Base-by-base conservation (phyloP, 2,113 vertebrate genomes). In the Silurus glanis region DNA sequence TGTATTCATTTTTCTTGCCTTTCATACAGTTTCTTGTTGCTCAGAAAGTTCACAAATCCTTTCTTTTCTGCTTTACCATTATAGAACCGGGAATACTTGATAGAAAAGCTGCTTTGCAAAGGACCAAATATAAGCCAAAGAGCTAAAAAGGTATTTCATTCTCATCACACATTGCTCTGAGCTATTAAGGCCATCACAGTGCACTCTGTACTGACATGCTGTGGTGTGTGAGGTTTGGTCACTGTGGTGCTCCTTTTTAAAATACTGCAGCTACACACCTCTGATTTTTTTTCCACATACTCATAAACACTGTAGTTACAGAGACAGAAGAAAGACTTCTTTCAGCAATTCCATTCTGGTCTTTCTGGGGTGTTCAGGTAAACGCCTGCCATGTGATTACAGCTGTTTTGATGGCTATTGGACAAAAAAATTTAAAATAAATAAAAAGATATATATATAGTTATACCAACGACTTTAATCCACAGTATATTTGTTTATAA, bases 31-130 rank as follows among this genome's bases (percentile, higher is more conserved):
- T 81, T 62, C 78, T 81, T 81, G 51, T 75, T 49, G 19, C 25
- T 59, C 47, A 83, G 87, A 75, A 74, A 55, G 14, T 66, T 84
- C 80, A n/a, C 37, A 83, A 76, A 82, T 28, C 88, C 83, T 82
- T 3, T 84, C 23, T 74, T 49, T 28, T 82, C 76, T 83, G 12
- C 84, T 86, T 95, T 93, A 93, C 13, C 95, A 91, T 95, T 95
- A 28, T 96, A 98, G 98, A 99, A 97, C 91, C 97, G 96, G 96
- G 98, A 99, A 90, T 97, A 97, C 94, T 93, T 99, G 94, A 96
- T 97, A 83, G 98, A 99, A 93, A 99, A 96, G 89, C 96, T 99
- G 91, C 96, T 99, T 89, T 96, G 94, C 89, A 93, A 95, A 90
- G 98, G 97, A 13, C 97, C 97, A 93, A 97, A 97, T 94, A 98